Base-by-base conservation (phyloP, 1,140 invertebrate species). In the Phocides pigmalion region DNA sequence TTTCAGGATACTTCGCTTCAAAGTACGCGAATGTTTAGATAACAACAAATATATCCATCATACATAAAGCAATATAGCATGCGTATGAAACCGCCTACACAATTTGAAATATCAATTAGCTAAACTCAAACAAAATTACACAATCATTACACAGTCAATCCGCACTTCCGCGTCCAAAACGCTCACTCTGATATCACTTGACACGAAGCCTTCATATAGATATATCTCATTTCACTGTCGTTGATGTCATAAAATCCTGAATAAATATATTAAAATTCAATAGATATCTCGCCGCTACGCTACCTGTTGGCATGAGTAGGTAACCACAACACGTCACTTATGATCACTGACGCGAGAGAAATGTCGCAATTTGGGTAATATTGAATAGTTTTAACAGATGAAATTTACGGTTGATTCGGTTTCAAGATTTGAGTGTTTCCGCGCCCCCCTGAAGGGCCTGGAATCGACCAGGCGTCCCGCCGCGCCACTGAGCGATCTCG, bases 381-480 rank as follows among this genome's bases (percentile, higher is more conserved):
- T 19, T 32, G 58, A 11, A 17, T 47, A 15, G 47, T 35, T 64
- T 64, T 64, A 66, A 51, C 22, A 58, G 41, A 66, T 44, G 49
- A 53, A 56, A 64, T 75, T 74, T 64, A 72, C 68, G 72, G 70
- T 71, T 79, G 63, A 72, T 78, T 77, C 70, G 70, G 70, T 72
- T 69, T 68, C 66, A 35, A 62, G 64, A 67, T 58, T 59, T 42
- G 51, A 73, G 64, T 70, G 56, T 76, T 77, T 70, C 72, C 78
- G 79, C 79, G 81, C 78, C 75, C 69, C 72, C 42, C 68, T 64
- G 50, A 56, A 70, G 46, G 59, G 68, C 61, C 78, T 80, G 75
- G 81, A 84, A 87, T 90, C 87, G 85, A 87, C 85, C 87, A 77
- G 76, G 76, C 81, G 74, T 80, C 76, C 84, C 82, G 79, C 74